These are phyloP conservation scores for Catamblyrhynchus diadema DNA, from an alignment of 2,797 vertebrate genomes.

Conservation along the genomic window DNA sequence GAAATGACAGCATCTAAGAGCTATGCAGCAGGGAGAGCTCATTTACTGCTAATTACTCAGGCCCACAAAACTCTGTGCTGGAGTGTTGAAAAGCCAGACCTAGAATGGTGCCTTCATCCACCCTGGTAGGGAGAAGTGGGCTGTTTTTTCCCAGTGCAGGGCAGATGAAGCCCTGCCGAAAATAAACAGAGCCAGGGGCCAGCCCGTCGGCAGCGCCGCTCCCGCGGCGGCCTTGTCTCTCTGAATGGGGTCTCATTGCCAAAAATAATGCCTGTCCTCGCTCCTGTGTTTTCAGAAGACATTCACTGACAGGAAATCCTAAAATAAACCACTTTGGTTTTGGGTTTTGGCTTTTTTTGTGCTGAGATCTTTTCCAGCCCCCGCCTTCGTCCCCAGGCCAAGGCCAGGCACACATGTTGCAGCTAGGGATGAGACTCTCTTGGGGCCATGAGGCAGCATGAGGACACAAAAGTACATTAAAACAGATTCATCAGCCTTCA, in stretches of 20 bases:
- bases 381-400: not conserved
- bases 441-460: not conserved
- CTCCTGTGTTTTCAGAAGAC: constrained; percentile 42
- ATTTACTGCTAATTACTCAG: not conserved
- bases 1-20: constrained; percentile 15
- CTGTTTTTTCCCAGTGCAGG: not conserved
- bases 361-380: constrained; percentile 31
- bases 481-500: not conserved
- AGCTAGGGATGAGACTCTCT: not conserved
- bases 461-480: constrained; percentile 13
- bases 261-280: constrained; percentile 53
- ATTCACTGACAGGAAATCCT: constrained; percentile 53
- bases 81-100: not conserved
- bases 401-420: constrained; percentile 15
- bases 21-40: not conserved
- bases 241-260: constrained; percentile 32
- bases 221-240: not conserved
- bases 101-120: not conserved
- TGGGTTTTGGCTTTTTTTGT: constrained; percentile 14
- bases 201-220: not conserved
- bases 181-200: constrained; percentile 15
- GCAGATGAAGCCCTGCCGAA: constrained; percentile 1
- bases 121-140: not conserved
- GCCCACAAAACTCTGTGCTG: not conserved
- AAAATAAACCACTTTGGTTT: constrained; percentile 61